Evolutionary conservation across 2,888 invertebrate species (phyloP).

Genomic region (Merodon equestris): DNA sequence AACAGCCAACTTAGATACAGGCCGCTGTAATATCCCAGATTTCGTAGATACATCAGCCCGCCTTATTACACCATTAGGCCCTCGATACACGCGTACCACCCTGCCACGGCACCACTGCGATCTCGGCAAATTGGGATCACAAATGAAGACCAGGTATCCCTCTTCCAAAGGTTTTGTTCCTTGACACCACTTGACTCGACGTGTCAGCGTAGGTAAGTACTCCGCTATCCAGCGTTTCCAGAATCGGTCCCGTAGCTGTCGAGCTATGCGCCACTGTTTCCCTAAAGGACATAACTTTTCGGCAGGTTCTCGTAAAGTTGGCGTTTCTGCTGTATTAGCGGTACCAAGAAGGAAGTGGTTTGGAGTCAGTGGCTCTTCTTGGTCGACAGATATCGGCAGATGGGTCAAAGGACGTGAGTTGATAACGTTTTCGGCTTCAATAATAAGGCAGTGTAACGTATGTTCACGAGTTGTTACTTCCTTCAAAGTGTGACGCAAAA

Average conservation of each 20-base stretch:
- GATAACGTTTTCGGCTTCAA: slow-evolving; percentile 50
- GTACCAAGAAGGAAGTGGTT: slow-evolving; percentile 53
- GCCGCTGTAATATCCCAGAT: slow-evolving; percentile 63
- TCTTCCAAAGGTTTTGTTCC: slow-evolving; percentile 27
- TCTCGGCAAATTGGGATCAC: slow-evolving; percentile 67
- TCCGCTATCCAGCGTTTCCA: slow-evolving; percentile 51
- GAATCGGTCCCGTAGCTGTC: slow-evolving; percentile 29
- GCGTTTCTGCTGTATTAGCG: slow-evolving; percentile 36
- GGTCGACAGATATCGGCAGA: slow-evolving; percentile 35
- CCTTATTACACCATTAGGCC: slow-evolving; percentile 67
- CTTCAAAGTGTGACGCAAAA: slow-evolving; percentile 50
- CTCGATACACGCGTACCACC: slow-evolving; percentile 61
- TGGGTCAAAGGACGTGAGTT: slow-evolving; percentile 46
- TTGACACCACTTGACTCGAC: slow-evolving; percentile 56
- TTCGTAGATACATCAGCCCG: slow-evolving; percentile 69
- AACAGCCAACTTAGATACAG: slow-evolving; percentile 71
- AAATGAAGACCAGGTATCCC: slow-evolving; percentile 62
- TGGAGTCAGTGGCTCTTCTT: slow-evolving; percentile 54
- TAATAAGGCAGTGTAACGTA: slow-evolving; percentile 52
- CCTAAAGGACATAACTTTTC: slow-evolving; percentile 12
- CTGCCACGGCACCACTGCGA: too few relatives aligned
- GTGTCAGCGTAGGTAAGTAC: slow-evolving; percentile 55
- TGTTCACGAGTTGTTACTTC: slow-evolving; percentile 52
- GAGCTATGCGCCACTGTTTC: slow-evolving; percentile 61
- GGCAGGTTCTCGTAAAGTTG: not conserved